These are phyloP conservation scores for Pocillopora grandis DNA, from an alignment of 92 coral and sea anemone genomes.

Conservation along the genomic window DNA sequence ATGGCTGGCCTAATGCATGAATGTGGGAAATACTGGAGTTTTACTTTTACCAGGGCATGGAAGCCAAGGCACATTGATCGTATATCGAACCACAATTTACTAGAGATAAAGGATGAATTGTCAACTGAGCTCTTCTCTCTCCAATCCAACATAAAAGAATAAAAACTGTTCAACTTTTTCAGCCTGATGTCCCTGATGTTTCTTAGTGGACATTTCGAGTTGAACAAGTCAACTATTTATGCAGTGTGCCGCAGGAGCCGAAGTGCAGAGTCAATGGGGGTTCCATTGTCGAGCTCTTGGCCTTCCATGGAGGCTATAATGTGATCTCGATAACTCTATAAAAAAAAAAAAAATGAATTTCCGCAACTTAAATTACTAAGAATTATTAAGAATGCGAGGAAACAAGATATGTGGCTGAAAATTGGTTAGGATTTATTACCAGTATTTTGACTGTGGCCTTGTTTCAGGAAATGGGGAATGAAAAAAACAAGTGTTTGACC, in stretches of 20 bases:
- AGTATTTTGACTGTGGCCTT: background rate
- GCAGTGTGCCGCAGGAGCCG: constrained; percentile 27
- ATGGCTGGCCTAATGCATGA: constrained; percentile 65
- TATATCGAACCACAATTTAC: constrained; percentile 58
- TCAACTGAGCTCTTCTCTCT: constrained; percentile 10
- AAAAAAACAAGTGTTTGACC: background rate
- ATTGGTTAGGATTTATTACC: background rate
- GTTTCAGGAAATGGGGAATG: background rate
- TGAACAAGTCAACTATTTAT: constrained; percentile 26
- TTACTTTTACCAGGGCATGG: constrained; percentile 34
- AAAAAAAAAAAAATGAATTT: background rate
- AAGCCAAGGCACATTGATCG: constrained; percentile 64
- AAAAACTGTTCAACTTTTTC: constrained; percentile 4
- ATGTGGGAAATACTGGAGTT: constrained; percentile 48
- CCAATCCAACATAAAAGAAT: constrained; percentile 19
- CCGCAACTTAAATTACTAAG: background rate
- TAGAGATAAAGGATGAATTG: constrained; percentile 29
- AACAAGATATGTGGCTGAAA: background rate
- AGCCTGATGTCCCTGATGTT: background rate
- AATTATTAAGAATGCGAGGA: background rate
- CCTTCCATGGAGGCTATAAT: background rate
- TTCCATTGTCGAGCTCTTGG: constrained; percentile 28
- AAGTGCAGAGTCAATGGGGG: constrained; percentile 16
- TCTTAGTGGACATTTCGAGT: background rate
- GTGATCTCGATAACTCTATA: constrained; percentile 37